Evolutionary conservation across 2,113 vertebrate species (phyloP).

Genomic region (Misgurnus mizolepis): DNA sequence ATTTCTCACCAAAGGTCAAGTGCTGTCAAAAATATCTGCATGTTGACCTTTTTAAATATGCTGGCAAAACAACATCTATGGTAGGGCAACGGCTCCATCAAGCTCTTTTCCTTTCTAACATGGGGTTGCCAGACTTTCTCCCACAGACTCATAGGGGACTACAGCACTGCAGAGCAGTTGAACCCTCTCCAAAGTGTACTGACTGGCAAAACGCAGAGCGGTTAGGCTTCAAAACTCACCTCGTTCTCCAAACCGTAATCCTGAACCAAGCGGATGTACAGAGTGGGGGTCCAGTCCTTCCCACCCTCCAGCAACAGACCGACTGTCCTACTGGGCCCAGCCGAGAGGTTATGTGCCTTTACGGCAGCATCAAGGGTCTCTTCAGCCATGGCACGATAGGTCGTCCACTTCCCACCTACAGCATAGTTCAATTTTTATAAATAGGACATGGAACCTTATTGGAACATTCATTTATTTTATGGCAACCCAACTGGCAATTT

Average conservation of each 20-base stretch:
- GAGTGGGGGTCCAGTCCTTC: constrained; percentile 89
- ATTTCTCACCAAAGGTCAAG: constrained; percentile 74
- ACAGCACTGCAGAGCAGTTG: not conserved
- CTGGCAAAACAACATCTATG: constrained; percentile 54
- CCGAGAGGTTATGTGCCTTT: constrained; percentile 74
- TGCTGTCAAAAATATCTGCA: constrained; percentile 78
- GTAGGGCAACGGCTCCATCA: constrained; percentile 39
- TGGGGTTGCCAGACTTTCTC: constrained; percentile 50
- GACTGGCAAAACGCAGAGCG: not conserved
- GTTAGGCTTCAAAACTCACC: constrained; percentile 67
- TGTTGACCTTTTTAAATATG: constrained; percentile 78
- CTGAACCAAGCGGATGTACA: constrained; percentile 94
- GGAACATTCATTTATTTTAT: not conserved
- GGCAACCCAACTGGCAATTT: not conserved
- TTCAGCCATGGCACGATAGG: constrained; percentile 93
- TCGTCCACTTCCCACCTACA: constrained; percentile 97
- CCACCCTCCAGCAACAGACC: constrained; percentile 89
- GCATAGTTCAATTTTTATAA: constrained; percentile 3
- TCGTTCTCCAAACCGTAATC: constrained; percentile 96
- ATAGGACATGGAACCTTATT: not conserved
- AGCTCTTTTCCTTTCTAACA: constrained; percentile 63
- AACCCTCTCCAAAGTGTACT: constrained; percentile 8
- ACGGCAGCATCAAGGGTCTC: constrained; percentile 86
- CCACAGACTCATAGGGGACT: constrained; percentile 26
- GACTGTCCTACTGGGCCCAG: constrained; percentile 80